Percentiles rank a stretch among this genome's conserved stretches.
phyloP scores from a whole-genome alignment of 2,113 vertebrate species.

The Scomber colias region DNA sequence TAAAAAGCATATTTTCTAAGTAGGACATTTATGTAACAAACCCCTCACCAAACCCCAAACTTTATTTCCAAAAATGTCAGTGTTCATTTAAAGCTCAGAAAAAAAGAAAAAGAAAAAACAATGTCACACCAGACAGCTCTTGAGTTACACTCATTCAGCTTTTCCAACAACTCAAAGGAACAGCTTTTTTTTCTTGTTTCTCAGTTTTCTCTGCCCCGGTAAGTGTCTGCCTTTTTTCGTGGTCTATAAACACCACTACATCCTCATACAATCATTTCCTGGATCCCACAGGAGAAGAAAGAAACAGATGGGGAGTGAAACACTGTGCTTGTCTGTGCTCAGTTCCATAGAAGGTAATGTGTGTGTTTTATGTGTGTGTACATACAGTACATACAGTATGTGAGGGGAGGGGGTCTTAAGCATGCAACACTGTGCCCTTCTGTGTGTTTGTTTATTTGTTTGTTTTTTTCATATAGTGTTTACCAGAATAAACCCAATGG shows the following conservation, averaged over 20 bases:
- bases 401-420: background rate
- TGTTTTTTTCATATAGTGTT: slow-evolving; percentile 42
- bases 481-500: slow-evolving; percentile 38
- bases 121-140: slow-evolving; percentile 4
- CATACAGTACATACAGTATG: background rate
- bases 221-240: slow-evolving; percentile 28
- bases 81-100: slow-evolving; percentile 24
- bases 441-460: slow-evolving; percentile 19
- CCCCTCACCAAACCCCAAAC: background rate
- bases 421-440: background rate
- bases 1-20: slow-evolving; percentile 35
- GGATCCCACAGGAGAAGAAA: slow-evolving; percentile 51
- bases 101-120: background rate
- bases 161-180: slow-evolving; percentile 12
- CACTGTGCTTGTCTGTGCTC: slow-evolving; percentile 33
- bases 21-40: slow-evolving; percentile 52
- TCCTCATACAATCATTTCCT: slow-evolving; percentile 50
- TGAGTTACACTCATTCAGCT: slow-evolving; percentile 14
- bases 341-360: slow-evolving; percentile 7
- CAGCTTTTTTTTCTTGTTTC: slow-evolving; percentile 18
- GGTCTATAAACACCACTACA: slow-evolving; percentile 45
- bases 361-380: background rate
- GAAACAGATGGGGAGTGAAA: slow-evolving; percentile 61
- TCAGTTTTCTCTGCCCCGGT: slow-evolving; percentile 26
- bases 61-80: slow-evolving; percentile 19